Evolutionary conservation across 2,888 invertebrate species (phyloP).

Genomic region (Lithosia quadra): DNA sequence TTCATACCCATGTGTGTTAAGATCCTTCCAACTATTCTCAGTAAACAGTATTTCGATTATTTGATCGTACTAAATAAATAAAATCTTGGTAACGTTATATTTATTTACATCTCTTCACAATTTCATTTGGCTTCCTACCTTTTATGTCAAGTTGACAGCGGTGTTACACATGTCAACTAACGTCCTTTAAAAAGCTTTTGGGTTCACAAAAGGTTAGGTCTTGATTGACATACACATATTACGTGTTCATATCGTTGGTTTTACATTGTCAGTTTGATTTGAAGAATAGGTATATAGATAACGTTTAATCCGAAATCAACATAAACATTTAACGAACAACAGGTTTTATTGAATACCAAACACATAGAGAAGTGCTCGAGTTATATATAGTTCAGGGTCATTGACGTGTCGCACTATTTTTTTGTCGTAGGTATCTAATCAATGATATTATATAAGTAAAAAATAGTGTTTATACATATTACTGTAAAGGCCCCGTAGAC

Average conservation of each 20-base stretch:
- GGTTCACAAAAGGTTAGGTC: background rate
- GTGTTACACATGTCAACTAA: conserved; percentile 13
- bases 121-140: conserved; percentile 3
- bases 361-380: background rate
- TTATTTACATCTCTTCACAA: conserved; percentile 6
- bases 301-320: background rate
- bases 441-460: no score
- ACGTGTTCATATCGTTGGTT: conserved; percentile 9
- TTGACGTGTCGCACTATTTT: background rate
- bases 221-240: conserved; percentile 17
- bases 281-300: background rate
- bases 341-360: background rate
- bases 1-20: background rate
- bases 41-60: conserved; percentile 6
- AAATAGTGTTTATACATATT: no score
- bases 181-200: conserved; percentile 8
- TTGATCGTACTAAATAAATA: background rate
- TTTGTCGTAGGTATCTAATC: no score
- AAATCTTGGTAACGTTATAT: background rate
- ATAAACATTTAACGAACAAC: background rate
- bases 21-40: background rate
- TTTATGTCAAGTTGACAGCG: conserved; percentile 7
- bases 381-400: conserved; percentile 4
- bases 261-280: background rate
- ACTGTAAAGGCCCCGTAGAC: no score